phyloP scores from a whole-genome alignment of 2,113 vertebrate species.

The Halcyon malimbica region DNA sequence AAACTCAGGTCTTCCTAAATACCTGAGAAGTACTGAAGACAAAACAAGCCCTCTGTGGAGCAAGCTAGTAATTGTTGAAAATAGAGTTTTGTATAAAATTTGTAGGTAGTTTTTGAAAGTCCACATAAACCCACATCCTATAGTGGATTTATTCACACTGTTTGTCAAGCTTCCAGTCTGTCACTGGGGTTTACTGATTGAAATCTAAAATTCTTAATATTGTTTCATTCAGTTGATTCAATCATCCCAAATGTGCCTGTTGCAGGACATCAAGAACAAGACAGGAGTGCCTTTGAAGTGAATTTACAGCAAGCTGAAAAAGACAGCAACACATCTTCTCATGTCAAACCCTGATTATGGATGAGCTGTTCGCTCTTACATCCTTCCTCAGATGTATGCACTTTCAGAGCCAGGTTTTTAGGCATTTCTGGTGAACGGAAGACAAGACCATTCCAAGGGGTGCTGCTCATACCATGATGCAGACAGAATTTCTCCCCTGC shows the following conservation, averaged over 20 bases:
- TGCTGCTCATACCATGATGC: background rate
- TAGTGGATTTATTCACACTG: background rate
- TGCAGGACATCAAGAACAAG: background rate
- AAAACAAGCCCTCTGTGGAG: background rate
- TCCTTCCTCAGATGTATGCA: background rate
- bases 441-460: background rate
- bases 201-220: background rate
- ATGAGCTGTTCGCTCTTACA: slow-evolving; percentile 17
- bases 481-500: background rate
- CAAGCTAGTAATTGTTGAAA: background rate
- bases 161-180: background rate
- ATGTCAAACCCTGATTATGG: slow-evolving; percentile 25
- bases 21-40: background rate
- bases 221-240: background rate
- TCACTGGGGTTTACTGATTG: background rate
- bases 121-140: background rate
- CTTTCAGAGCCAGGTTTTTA: background rate
- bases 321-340: background rate
- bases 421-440: background rate
- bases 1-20: background rate
- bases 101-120: background rate
- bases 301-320: slow-evolving; percentile 32
- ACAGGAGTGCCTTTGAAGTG: background rate
- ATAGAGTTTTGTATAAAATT: background rate
- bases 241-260: background rate